Conservation (phyloP, 2,888 invertebrate genomes). For the Zonitis immaculata region DNA sequence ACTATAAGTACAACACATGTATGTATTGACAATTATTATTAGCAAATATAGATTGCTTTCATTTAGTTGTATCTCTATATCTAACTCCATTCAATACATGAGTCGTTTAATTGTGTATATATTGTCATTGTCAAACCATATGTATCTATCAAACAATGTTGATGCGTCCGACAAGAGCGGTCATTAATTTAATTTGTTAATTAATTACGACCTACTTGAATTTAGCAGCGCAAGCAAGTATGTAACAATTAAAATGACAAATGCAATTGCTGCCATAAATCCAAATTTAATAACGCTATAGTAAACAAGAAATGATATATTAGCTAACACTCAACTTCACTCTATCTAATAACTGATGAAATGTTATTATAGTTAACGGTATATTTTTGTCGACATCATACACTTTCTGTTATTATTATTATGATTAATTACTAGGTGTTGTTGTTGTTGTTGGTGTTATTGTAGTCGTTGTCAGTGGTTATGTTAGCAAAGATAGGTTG, state of each 20-base stretch:
- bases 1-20: no score
- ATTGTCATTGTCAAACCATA: constrained; percentile 1
- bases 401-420: no score
- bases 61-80: no score
- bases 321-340: constrained; percentile 24
- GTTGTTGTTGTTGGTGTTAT: constrained; percentile 1
- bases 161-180: constrained; percentile 28
- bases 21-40: no score
- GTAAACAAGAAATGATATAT: constrained; percentile 37
- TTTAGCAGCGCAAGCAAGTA: constrained; percentile 40
- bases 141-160: constrained; percentile 25
- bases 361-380: constrained; percentile 15
- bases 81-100: no score
- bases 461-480: no score
- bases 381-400: constrained; percentile 22
- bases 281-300: constrained; percentile 41
- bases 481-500: constrained; percentile 3
- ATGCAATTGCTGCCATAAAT: constrained; percentile 43
- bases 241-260: constrained; percentile 45
- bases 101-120: no score
- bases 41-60: no score
- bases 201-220: constrained; percentile 42
- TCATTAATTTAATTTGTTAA: constrained; percentile 42
- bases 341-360: constrained; percentile 30
- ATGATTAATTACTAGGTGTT: constrained; percentile 30